Evolutionary conservation across 1,140 invertebrate species (phyloP), one percentile per base, ranked within the genome.

Genomic region (Penaeus indicus): DNA sequence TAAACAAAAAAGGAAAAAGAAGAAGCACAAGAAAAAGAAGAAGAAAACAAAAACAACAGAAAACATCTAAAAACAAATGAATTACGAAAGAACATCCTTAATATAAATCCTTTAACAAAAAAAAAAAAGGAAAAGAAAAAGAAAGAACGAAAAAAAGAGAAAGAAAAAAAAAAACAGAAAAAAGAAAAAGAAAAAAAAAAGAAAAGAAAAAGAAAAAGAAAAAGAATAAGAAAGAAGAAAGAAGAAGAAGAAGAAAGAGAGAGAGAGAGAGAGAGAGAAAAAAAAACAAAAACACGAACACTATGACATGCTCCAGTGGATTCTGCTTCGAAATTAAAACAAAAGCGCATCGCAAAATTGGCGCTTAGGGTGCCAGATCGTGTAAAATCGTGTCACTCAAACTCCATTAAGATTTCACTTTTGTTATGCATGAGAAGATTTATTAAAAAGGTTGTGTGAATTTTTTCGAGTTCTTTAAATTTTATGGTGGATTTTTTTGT

Each of bases 201-300:
- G 25, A 25, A 7, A 67, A 7, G 7, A 7, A 25, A 3, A 67
- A 7, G 7, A 7, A 25, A 7, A 67, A 7, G 7, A 7, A 25
- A 7, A 67, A 7, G 7, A 7, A 25, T 1, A 67, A 7, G 7
- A 7, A 25, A 67, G 7, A 7, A 67, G 25, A 25, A 7, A 67
- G 64, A 67, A 2, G 7, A 7, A 67, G 7, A 67, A 67, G 7
- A 7, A 67, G 7, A 67, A 7, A 25, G 25, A 67, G 64, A 67
- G 25, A 25, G 25, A 67, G 64, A 67, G 25, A 7, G 25, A 67
- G 64, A 7, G 25, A 67, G 25, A 7, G 64, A 67, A 64, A n/a
- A 64, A 64, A n/a, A 64, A 64, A n/a, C 63, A 64, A 64, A 64
- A 64, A n/a, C 63, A 64, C 16, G n/a, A 64, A n/a, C 63, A 64